Base-by-base conservation (phyloP, 2,113 vertebrate species). In the Fulmarus glacialis region DNA sequence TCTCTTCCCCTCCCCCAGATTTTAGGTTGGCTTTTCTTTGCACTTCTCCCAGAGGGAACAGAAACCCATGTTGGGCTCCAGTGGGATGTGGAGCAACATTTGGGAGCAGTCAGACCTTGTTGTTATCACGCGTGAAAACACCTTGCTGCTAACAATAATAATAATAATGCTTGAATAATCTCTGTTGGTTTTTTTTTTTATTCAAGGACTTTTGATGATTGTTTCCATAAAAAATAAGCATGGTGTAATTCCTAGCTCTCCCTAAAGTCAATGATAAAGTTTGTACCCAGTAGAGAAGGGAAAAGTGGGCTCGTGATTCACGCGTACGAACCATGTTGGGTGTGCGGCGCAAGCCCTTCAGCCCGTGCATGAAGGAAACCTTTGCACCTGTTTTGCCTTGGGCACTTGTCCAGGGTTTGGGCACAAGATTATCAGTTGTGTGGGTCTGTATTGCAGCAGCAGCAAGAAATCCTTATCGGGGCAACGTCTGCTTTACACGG, bases 321-420 rank as follows among this genome's bases (percentile, higher is more conserved):
- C 0, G 0, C 29, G 3, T 4, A 4, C 4, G 18, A 56, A 48
- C 74, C 45, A 18, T 0, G 0, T 8, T 3, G 26, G n/a, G 52
- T 13, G 8, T 5, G 27, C 2, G 0, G 47, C 11, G 5, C 72
- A 42, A 66, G 60, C 16, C 27, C 75, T 89, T 62, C 80, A 63
- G 63, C 32, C 50, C 11, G 0, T 23, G 40, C 40, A 56, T 0
- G 12, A 74, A 32, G 4, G 11, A 53, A 24, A 87, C 27, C 24
- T 74, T 59, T 55, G 29, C 45, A 52, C 56, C 83, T 84, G 32
- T 48, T 89, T 63, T 3, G 9, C 60, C 52, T 3, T 53, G 90
- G 34, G 66, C 34, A 43, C 32, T 75, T 36, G 62, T 50, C 58
- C 48, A 58, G 36, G 23, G 5, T 68, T 60, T 88, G 75, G 47